Evolutionary conservation across 1,140 invertebrate species (phyloP), one percentile per base, ranked within the genome.

Genomic region (Thaumatotibia leucotreta): DNA sequence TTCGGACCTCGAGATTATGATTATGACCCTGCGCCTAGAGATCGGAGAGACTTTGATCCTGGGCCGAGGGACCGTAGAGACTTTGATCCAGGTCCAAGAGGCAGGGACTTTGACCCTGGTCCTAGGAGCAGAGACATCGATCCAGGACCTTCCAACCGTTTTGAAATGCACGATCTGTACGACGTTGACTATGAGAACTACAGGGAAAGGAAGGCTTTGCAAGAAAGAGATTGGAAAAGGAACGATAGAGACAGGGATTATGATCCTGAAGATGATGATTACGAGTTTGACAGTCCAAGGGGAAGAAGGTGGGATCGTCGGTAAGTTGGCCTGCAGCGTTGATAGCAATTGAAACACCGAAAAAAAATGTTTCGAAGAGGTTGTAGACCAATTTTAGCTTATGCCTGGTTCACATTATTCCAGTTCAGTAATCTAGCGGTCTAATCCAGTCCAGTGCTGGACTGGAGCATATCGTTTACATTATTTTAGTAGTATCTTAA

Each of bases 141-240:
- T 2, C 39, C 17, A 1, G 52, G 39, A 3, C 23, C 52, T 4
- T 27, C 50, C 2, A 82, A 88, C 33, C 76, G 77, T 10, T 84
- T 75, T 64, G 83, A 87, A 62, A 88, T 86, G 84, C 85, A 90
- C 27, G 88, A 88, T 52, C 74, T 88, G 0, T 75, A 82, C 63
- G 86, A 88, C 20, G 82, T 88, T 0, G 88, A 90, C 33, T 88
- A 83, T 61, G 86, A 88, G 58, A 88, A 90, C 32, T 88, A 82
- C 63, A 85, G 75, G 67, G 87, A 89, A 27, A 83, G 78, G 65
- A 79, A 83, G 64, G 86, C 83, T 11, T 45, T 84, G 52, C 83
- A 71, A 52, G 72, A 89, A 65, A 74, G 76, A 49, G 81, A 86
- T 0, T 76, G 75, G 63, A 76, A 66, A 58, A 79, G 70, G 61